A percentile compares a stretch with the other conserved stretches of the same genome.
Conservation (phyloP, 2,888 invertebrate species). For the Lordiphosa fenestrarum region DNA sequence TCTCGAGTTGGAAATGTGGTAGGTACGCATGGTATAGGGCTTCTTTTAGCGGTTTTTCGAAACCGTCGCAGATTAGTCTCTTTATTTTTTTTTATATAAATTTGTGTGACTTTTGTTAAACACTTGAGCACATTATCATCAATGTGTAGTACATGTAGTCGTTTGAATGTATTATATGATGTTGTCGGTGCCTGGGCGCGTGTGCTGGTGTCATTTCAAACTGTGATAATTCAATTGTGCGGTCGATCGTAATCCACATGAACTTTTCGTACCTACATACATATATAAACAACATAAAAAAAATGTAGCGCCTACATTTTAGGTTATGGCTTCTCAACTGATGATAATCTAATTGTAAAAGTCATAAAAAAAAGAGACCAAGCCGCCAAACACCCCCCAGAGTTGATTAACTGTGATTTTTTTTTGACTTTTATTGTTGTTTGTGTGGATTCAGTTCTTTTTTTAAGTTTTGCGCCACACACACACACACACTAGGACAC, state of each 20-base stretch:
- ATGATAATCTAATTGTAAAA: conserved; percentile 70
- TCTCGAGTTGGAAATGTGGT: conserved; percentile 1
- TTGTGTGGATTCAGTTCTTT: conserved; percentile 23
- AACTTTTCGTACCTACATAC: conserved; percentile 47
- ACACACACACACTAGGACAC: conserved; percentile 29
- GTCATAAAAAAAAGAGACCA: conserved; percentile 38
- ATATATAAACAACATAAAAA: conserved; percentile 28
- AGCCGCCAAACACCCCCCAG: conserved; percentile 32
- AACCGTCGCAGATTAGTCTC: conserved; percentile 1
- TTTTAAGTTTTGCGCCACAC: conserved; percentile 47
- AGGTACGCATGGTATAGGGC: background rate
- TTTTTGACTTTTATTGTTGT: conserved; percentile 56
- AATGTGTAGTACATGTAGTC: conserved; percentile 1
- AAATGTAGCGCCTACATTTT: conserved; percentile 57
- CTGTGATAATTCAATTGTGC: conserved; percentile 72
- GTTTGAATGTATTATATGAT: conserved; percentile 5
- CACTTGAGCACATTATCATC: conserved; percentile 44
- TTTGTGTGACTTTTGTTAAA: conserved; percentile 48
- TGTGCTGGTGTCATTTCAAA: conserved; percentile 67
- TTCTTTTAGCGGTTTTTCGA: too few relatives aligned
- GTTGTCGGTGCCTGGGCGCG: conserved; percentile 51
- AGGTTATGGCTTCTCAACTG: conserved; percentile 16
- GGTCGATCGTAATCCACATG: conserved; percentile 51
- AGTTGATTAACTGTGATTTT: conserved; percentile 68
- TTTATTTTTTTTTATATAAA: background rate